Evolutionary conservation across 2,113 vertebrate genomes (phyloP), one percentile per base, ranked within the genome.

Genomic region (Austrofundulus limnaeus): DNA sequence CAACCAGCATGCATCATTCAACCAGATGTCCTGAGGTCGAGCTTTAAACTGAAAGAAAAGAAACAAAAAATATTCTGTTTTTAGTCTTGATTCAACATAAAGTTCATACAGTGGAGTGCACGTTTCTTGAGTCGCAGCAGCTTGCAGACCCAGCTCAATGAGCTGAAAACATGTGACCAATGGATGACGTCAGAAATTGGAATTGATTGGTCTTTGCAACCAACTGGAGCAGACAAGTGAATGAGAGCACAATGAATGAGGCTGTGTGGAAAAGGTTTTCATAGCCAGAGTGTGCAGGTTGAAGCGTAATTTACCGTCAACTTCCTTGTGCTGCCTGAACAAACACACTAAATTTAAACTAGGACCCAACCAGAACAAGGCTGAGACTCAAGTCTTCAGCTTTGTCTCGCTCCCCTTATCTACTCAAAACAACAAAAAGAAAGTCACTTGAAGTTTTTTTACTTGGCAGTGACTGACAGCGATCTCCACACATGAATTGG

Each of bases 171-270:
- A 54, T 34, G 31, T 63, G 52, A 20, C 24, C 17, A 25, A 11
- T 45, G 37, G 51, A 24, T 50, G 64, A 20, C 15, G 39, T 57
- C 50, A 57, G 28, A 64, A 46, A 60, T 17, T 31, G 50, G 28
- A 60, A 54, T 61, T 67, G 70, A 80, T 80, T 49, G 0, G 1
- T 41, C 61, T 51, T 7, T 28, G 57, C 1, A 1, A 48, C 55
- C 61, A 48, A 69, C 57, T 70, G 57, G 61, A 56, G 70, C 66
- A 62, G 73, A 59, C 66, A 11, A 47, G 25, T 58, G n/a, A n/a
- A 20, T 23, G 49, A 46, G 51, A 62, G 51, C 23, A 71, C 46
- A 49, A 48, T 19, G 67, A 55, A 70, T 42, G 43, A 62, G 42
- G 43, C 58, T 49, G 34, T 61, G 43, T 62, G 58, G 31, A 70